Base-by-base conservation (phyloP, 1,140 invertebrate species). In the Araneus ventricosus region DNA sequence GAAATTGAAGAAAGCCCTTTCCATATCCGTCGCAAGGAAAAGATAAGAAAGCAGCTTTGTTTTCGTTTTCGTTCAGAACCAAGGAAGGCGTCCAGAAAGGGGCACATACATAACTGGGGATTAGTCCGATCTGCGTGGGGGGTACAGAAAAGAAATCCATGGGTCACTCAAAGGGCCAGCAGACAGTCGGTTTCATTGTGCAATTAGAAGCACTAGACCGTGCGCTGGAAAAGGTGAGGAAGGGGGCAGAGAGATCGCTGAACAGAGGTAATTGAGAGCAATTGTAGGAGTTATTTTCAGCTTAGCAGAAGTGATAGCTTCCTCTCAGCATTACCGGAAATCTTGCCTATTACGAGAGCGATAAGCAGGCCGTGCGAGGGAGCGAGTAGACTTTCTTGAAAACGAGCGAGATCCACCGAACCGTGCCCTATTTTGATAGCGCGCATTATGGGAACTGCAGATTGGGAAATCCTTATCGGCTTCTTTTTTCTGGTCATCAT, bases 301-400 rank as follows among this genome's bases (percentile, higher is more conserved):
- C 70, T 75, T 75, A 75, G 30, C 70, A 75, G 63, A 67, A 67
- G 63, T 67, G 63, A 30, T 27, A 27, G 70, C 70, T 75, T 75
- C 70, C 30, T 75, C 30, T 22, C 4, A 22, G 30, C 70, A 20
- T 37, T 20, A 75, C 70, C 70, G 70, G 70, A 75, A 75, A 75
- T 75, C 70, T 75, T 20, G 30, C 6, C 17, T 37, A 75, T 75
- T 75, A 14, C 22, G 79, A 41, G 14, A 27, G 37, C 22, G 79
- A 80, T 37, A 80, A 80, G 22, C 34, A n/a, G n/a, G n/a, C n/a
- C n/a, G n/a, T n/a, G 6, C 27, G 34, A 80, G 30, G 34, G 30
- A 39, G 34, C 17, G 4, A 17, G 14, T 10, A 67, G 63, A 75
- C 27, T 75, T 75, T 24, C 70, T 34, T 5, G 17, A 75, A 20